phyloP scores from a whole-genome alignment of 2,113 vertebrate genomes.

The Cacatua alba region DNA sequence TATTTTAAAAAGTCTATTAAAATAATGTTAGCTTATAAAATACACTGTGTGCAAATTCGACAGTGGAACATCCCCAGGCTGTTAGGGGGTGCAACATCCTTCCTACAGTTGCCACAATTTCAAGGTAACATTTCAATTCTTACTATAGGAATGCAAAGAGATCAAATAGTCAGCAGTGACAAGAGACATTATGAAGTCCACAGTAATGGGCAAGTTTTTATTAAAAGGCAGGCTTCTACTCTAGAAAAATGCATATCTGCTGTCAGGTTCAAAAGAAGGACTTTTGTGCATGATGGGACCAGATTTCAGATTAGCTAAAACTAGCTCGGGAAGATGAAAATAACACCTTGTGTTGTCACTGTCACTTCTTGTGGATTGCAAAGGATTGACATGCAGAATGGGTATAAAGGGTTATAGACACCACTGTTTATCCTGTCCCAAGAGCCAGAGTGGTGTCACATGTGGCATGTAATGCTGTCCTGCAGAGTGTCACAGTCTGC shows the following conservation, averaged over 20 bases:
- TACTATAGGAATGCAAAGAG: not conserved
- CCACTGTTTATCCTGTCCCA: not conserved
- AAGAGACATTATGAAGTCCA: not conserved
- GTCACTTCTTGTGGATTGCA: not conserved
- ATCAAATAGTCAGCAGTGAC: not conserved
- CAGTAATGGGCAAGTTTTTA: not conserved
- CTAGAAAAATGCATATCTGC: not conserved
- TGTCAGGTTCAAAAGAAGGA: not conserved
- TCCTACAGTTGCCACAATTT: not conserved
- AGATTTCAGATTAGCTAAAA: not conserved
- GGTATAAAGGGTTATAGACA: not conserved
- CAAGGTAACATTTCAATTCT: not conserved
- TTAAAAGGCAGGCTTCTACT: not conserved
- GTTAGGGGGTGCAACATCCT: not conserved
- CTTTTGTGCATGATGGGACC: not conserved
- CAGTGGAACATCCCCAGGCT: accelerated
- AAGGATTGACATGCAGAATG: not conserved
- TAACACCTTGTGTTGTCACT: not conserved
- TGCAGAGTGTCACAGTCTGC: not conserved
- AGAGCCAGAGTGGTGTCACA: not conserved
- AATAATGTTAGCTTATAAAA: not conserved
- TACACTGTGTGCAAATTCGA: not conserved
- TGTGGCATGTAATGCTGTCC: not conserved
- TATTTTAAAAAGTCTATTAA: not conserved
- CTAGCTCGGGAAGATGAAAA: not conserved